Evolutionary conservation across 2,113 vertebrate genomes (phyloP), one percentile per base, ranked within the genome.

Genomic region (Poeciliopsis retropinna): DNA sequence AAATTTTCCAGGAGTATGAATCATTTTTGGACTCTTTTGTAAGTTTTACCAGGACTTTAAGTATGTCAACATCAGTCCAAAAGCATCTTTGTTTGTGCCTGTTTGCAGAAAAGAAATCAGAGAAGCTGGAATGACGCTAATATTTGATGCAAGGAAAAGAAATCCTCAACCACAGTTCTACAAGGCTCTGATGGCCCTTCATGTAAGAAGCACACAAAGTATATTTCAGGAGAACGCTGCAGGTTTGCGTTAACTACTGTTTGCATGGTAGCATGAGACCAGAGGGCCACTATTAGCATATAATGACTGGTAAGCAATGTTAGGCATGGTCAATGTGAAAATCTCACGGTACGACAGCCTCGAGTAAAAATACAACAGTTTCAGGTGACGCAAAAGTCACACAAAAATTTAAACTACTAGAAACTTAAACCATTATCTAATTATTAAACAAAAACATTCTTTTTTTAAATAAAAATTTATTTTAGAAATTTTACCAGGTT

Each of bases 91-190:
- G 64, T 64, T 64, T 65, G 2, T 81, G 13, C 60, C 32, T 72
- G 32, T 66, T 2, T 84, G 4, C 60, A 98, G 97, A 90, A 93
- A 78, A 69, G 95, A 95, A 34, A 87, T 72, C 0, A 94, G 91
- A 89, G 92, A 95, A 29, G 28, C 74, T 0, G 97, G 96, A 34
- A 74, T 97, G 85, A 94, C 83, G 0, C 19, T 97, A 0, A 79
- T 98, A 84, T 93, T 97, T 15, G 96, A 99, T 84, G 95, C 95
- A 47, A 93, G 96, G 86, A 96, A 92, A 79, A 92, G 86, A 4
- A 86, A 89, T 0, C 96, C 93, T 0, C 83, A 89, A 12, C 90
- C 94, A 0, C 82, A 81, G 57, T 90, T 99, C 3, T 90, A 92
- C 65, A 93, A 95, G 0, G 96, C 97, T 30, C 90, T 99, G 74